These are phyloP conservation scores for Ictidomys tridecemlineatus DNA, from an alignment of 2,113 vertebrate genomes.

Conservation along the genomic window DNA sequence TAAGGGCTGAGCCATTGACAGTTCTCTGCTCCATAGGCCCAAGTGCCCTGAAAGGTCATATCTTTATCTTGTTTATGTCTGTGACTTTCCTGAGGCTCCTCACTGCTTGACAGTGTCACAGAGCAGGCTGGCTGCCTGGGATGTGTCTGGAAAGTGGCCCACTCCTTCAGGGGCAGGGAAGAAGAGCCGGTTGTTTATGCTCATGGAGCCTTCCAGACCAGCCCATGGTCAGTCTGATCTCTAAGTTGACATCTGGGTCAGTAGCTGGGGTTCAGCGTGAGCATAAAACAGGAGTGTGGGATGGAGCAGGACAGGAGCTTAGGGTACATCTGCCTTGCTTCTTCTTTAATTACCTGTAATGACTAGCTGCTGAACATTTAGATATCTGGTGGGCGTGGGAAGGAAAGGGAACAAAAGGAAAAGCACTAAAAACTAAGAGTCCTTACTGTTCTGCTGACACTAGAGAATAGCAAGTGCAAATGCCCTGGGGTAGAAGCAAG, in stretches of 20 bases:
- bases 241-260: neutral
- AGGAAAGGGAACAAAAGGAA: neutral
- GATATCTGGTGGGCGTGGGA: neutral
- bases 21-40: constrained; percentile 55
- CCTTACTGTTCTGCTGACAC: neutral
- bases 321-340: neutral
- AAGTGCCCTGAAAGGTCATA: constrained; percentile 56
- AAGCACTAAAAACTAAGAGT: neutral
- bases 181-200: neutral
- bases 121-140: constrained; percentile 77
- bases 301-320: neutral
- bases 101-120: constrained; percentile 84
- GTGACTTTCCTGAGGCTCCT: constrained; percentile 70
- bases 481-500: neutral
- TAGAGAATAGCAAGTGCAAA: neutral
- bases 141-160: constrained; percentile 75
- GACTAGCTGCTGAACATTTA: neutral
- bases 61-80: constrained; percentile 87
- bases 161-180: neutral
- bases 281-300: neutral
- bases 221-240: neutral
- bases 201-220: constrained; percentile 19
- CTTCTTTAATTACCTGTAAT: neutral
- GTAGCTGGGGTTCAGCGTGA: neutral
- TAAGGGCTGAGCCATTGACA: constrained; percentile 49